phyloP scores from a whole-genome alignment of 2,888 invertebrate genomes.

The Tachina lurida region DNA sequence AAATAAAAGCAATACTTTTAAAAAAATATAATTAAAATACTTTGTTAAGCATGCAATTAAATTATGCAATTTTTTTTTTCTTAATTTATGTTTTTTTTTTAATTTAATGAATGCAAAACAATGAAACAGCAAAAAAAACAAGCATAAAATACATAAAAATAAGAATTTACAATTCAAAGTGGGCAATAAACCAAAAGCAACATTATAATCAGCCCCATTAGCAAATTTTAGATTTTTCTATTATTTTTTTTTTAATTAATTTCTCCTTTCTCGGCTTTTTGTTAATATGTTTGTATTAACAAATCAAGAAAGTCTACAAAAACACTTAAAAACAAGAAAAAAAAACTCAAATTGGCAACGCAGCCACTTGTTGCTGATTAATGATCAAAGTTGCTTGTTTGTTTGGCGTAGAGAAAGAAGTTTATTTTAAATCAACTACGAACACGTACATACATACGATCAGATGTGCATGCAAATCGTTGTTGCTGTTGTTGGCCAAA shows the following conservation, averaged over 20 bases:
- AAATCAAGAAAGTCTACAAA: too few species aligned
- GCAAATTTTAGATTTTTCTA: neutral
- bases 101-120: slow-evolving; percentile 15
- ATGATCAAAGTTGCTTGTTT: slow-evolving; percentile 11
- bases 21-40: slow-evolving; percentile 6
- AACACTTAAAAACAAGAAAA: neutral
- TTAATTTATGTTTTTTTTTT: neutral
- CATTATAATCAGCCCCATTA: neutral
- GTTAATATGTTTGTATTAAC: neutral
- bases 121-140: neutral
- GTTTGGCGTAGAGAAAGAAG: neutral
- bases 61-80: slow-evolving; percentile 25
- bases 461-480: neutral
- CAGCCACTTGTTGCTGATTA: slow-evolving; percentile 26
- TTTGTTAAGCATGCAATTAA: neutral
- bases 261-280: neutral
- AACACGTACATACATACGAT: too few species aligned
- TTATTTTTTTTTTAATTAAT: neutral
- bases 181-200: neutral
- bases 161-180: neutral
- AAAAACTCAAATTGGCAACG: neutral
- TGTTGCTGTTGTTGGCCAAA: neutral
- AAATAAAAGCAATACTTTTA: neutral
- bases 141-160: slow-evolving; percentile 10
- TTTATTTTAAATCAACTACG: too few species aligned